phyloP scores from a whole-genome alignment of 2,888 invertebrate genomes.

The Trimorus sp. region DNA sequence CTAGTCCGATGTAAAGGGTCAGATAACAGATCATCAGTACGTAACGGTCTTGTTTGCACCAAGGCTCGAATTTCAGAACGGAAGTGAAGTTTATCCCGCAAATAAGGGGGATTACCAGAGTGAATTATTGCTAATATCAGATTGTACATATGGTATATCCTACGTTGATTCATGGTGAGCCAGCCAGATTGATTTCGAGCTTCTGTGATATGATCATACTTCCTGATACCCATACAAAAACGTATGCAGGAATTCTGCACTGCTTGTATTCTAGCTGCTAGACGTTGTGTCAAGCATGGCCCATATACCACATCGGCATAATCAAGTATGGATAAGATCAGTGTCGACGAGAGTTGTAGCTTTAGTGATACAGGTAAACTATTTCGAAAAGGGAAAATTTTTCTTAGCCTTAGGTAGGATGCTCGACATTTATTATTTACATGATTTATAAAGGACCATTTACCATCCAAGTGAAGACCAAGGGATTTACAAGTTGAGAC shows the following conservation, averaged over 20 bases:
- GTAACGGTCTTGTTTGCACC: no score
- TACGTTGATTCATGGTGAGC: no score
- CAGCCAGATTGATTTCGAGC: no score
- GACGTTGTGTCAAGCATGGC: not conserved
- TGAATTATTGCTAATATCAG: no score
- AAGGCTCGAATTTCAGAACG: no score
- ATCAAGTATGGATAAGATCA: not conserved
- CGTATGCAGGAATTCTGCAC: conserved; percentile 9
- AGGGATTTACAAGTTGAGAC: conserved; percentile 8
- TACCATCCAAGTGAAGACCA: not conserved
- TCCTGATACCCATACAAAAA: not conserved
- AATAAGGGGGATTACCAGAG: no score
- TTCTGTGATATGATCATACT: not conserved
- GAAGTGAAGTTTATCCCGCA: no score
- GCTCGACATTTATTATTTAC: conserved; percentile 5
- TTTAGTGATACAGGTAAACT: not conserved
- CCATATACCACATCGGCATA: conserved; percentile 2
- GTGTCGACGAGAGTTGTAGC: not conserved
- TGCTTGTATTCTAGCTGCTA: not conserved
- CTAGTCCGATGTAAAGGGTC: no score
- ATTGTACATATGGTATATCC: no score
- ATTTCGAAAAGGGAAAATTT: not conserved
- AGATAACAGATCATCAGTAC: no score
- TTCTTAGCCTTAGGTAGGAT: not conserved
- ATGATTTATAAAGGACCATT: not conserved